Evolutionary conservation across 2,797 vertebrate genomes (phyloP).

Genomic region (Crossoptilon crossoptilon): DNA sequence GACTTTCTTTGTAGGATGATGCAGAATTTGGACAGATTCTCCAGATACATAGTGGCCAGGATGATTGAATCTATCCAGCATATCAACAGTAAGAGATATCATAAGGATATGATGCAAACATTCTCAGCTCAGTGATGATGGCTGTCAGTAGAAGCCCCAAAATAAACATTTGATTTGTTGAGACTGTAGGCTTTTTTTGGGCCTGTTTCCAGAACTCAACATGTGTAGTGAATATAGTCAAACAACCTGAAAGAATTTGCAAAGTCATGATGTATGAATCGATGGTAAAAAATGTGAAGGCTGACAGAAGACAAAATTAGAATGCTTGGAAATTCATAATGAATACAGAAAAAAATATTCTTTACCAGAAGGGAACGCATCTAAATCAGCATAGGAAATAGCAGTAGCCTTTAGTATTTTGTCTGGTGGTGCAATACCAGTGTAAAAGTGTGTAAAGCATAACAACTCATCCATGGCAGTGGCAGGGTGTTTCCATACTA

Average conservation of each 20-base stretch:
- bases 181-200: not conserved
- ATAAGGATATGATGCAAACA: not conserved
- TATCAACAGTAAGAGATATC: not conserved
- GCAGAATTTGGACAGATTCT: conserved; percentile 5
- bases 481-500: not conserved
- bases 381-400: not conserved
- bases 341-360: not conserved
- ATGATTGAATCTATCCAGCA: conserved; percentile 25
- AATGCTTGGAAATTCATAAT: not conserved
- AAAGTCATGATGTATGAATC: not conserved
- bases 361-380: not conserved
- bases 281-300: not conserved
- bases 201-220: not conserved
- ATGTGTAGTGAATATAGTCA: not conserved
- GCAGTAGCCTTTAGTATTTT: not conserved
- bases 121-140: conserved; percentile 6
- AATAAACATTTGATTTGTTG: not conserved
- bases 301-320: not conserved
- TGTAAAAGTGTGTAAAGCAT: not conserved
- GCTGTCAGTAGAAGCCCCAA: conserved; percentile 29
- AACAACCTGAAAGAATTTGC: not conserved
- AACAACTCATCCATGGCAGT: not conserved
- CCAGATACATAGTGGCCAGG: not conserved
- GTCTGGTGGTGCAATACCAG: not conserved
- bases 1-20: not conserved